Base-by-base conservation (phyloP, 1,140 invertebrate species). In the Leptoteleia sp. region DNA sequence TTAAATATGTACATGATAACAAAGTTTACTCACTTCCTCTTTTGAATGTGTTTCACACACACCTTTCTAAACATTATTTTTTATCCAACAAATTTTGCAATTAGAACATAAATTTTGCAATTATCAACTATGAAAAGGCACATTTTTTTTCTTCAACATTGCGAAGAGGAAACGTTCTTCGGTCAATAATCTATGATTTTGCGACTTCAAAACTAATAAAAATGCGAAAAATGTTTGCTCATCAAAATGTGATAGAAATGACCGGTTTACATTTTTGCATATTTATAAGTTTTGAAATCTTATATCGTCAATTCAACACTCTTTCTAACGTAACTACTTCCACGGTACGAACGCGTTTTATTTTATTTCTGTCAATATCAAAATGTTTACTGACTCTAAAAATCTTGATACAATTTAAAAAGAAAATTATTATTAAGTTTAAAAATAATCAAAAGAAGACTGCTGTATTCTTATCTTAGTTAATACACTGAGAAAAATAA, bases 11-110 rank as follows among this genome's bases (percentile, higher is more conserved):
- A n/a, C 40, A 8, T 50, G 52, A 59, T 65, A 57, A 50, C 12
- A n/a, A 27, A 29, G 52, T 43, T 75, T 37, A 43, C 35, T 67
- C 48, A 48, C 47, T 75, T 75, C 71, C 62, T 54, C 11, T 62
- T 76, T 76, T 68, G 55, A 76, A 62, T 43, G 13, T 42, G 33
- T n/a, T n/a, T n/a, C 8, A 3, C 6, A 9, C 5, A 19, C 64
- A 76, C 57, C 57, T 76, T 68, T 35, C 42, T 45, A 17, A 27
- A 67, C 67, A 76, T 68, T 27, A 47, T 15, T 54, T 1, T 55
- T 48, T 50, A 38, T 47, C 57, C 16, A 4, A 17, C 19, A 12
- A 37, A 25, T n/a, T n/a, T n/a, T n/a, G n/a, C n/a, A n/a, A n/a
- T n/a, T n/a, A n/a, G n/a, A n/a, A n/a, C n/a, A n/a, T n/a, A n/a